Conservation (phyloP, 1,140 invertebrate genomes). For the Lucilia cuprina region DNA sequence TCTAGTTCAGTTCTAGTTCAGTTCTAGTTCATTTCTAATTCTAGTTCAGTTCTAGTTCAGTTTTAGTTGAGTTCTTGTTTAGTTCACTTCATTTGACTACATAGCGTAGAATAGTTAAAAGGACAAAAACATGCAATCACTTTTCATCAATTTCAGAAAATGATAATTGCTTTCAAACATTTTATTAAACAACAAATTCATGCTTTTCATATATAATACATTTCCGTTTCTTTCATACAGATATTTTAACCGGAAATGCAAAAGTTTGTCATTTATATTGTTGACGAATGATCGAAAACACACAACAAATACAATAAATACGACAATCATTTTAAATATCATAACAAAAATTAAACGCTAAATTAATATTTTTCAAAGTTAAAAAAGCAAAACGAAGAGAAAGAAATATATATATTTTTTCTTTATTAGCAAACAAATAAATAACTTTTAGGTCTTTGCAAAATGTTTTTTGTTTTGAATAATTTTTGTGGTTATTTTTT, state of each 20-base stretch:
- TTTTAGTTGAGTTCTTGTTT: too few species aligned
- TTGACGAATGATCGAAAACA: not conserved
- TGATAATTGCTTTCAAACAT: too few species aligned
- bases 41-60: too few species aligned
- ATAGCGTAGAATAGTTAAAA: too few species aligned
- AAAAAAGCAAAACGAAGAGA: not conserved
- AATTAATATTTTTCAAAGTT: conserved; percentile 19
- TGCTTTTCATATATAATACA: not conserved
- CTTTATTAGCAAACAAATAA: not conserved
- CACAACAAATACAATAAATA: not conserved
- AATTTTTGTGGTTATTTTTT: conserved; percentile 16
- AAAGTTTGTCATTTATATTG: conserved; percentile 7
- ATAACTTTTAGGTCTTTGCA: not conserved
- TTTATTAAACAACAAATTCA: not conserved
- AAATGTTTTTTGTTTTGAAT: not conserved
- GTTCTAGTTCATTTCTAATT: too few species aligned
- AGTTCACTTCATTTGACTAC: too few species aligned
- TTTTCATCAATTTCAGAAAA: too few species aligned
- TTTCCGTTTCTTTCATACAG: not conserved
- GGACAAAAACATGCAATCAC: too few species aligned
- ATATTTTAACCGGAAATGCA: conserved; percentile 21
- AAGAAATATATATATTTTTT: not conserved
- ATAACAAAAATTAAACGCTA: conserved; percentile 21
- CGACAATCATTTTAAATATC: not conserved
- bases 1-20: too few species aligned